Evolutionary conservation across 2,113 vertebrate genomes (phyloP), one percentile per base, ranked within the genome.

Genomic region (Piprites chloris): DNA sequence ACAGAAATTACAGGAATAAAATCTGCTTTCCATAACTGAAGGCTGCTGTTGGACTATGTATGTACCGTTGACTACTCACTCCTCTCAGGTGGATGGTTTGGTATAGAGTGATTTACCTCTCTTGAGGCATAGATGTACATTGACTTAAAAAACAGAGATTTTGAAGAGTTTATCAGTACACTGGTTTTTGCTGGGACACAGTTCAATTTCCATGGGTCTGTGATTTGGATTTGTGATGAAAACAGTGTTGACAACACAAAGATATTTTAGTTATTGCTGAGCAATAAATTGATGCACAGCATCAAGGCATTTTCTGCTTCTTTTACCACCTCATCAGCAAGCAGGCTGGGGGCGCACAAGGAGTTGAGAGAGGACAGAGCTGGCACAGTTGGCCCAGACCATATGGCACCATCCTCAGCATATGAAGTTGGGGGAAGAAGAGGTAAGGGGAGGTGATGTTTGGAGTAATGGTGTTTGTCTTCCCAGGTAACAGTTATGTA

Each of bases 151-250:
- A 28, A 9, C 23, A 49, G 18, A 37, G 4, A 14, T 42, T 62
- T 46, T 39, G 30, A 47, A 81, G 26, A 26, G 35, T 50, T 83
- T 69, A 24, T 83, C 32, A 30, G 26, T 21, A 46, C 10, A 56
- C 8, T 50, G 22, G 0, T 12, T 44, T 83, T 63, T 55, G 28
- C 30, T 74, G 19, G 0, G 4, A 44, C 56, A 49, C 2, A 2
- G 33, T 56, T 56, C 50, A 32, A 5, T 67, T 73, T 87, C 53
- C 9, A 5, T 3, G 8, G 9, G 5, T 28, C 18, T 78, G 3
- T 3, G 5, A 3, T 33, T 75, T 69, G 37, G 6, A 33, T 69
- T 62, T 53, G 46, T 46, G 33, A 28, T 62, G 28, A 69, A 39
- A 78, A 19, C 17, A 46, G 37, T 18, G 6, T 12, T 61, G 35